Evolutionary conservation across 2,797 vertebrate genomes (phyloP).

Genomic region (Diplodus sargus): DNA sequence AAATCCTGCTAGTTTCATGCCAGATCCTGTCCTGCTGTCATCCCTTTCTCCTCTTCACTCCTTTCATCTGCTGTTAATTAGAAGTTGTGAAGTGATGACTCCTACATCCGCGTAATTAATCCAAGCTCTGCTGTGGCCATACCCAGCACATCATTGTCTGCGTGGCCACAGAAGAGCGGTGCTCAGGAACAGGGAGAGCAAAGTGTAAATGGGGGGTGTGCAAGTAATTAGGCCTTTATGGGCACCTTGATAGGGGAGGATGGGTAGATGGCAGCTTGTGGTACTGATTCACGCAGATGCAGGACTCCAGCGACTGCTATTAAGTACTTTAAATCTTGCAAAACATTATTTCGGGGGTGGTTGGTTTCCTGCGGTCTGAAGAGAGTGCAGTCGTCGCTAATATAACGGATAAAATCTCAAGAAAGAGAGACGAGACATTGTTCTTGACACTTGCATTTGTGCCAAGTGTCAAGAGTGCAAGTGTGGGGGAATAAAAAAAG

Average conservation of each 20-base stretch:
- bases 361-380: background rate
- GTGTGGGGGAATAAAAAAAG: constrained; percentile 16
- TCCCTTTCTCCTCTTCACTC: constrained; percentile 47
- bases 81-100: constrained; percentile 71
- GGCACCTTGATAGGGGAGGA: constrained; percentile 24
- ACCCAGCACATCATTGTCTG: constrained; percentile 47
- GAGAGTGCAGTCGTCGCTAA: background rate
- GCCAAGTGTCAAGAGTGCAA: constrained; percentile 18
- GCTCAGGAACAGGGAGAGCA: constrained; percentile 32
- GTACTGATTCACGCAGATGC: constrained; percentile 9
- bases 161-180: constrained; percentile 40
- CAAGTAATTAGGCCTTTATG: constrained; percentile 60
- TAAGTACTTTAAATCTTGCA: background rate
- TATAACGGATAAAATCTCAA: background rate
- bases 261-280: constrained; percentile 16
- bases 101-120: constrained; percentile 74
- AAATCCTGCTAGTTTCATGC: constrained; percentile 62
- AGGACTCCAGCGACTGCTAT: constrained; percentile 9
- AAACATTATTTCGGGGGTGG: background rate
- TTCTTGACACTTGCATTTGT: constrained; percentile 13
- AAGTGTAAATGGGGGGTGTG: constrained; percentile 55
- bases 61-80: constrained; percentile 76
- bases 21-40: constrained; percentile 41
- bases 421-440: background rate
- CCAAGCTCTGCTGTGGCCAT: constrained; percentile 47